Evolutionary conservation across 2,888 invertebrate genomes (phyloP).

Genomic region (Hanleya hanleyi): DNA sequence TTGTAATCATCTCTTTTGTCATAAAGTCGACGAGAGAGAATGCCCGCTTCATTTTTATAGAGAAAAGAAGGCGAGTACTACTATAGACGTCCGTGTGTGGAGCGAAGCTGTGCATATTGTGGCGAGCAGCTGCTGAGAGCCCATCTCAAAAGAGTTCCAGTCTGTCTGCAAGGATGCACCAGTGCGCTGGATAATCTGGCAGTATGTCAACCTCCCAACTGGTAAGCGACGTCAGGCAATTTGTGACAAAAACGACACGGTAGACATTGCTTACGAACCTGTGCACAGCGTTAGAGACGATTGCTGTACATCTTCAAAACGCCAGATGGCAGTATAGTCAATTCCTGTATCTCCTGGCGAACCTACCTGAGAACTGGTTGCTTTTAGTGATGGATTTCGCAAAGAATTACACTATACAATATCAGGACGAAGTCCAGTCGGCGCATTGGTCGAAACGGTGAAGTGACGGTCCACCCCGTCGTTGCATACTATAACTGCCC

Average conservation of each 20-base stretch:
- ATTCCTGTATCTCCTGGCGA: neutral
- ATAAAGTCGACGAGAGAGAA: too few species aligned
- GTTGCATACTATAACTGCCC: neutral
- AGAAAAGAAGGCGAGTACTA: too few species aligned
- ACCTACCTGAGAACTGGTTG: neutral
- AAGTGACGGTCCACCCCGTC: neutral
- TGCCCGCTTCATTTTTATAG: too few species aligned
- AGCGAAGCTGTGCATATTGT: neutral
- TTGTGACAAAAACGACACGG: neutral
- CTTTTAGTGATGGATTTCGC: neutral
- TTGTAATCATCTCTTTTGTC: too few species aligned
- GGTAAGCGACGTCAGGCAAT: neutral
- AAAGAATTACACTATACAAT: neutral
- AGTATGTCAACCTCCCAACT: neutral
- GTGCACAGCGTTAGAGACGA: neutral
- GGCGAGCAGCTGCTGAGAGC: neutral
- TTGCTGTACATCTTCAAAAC: neutral
- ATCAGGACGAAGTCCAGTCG: neutral
- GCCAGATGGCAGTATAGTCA: neutral
- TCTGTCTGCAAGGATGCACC: neutral
- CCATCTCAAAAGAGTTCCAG: neutral
- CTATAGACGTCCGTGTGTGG: neutral
- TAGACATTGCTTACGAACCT: neutral
- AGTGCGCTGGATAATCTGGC: neutral
- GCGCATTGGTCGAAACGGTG: neutral